A percentile compares a stretch with the other conserved stretches of the same genome.
These are phyloP conservation scores for Polypedilum vanderplanki DNA, from an alignment of 1,140 invertebrate species.

Conservation along the genomic window DNA sequence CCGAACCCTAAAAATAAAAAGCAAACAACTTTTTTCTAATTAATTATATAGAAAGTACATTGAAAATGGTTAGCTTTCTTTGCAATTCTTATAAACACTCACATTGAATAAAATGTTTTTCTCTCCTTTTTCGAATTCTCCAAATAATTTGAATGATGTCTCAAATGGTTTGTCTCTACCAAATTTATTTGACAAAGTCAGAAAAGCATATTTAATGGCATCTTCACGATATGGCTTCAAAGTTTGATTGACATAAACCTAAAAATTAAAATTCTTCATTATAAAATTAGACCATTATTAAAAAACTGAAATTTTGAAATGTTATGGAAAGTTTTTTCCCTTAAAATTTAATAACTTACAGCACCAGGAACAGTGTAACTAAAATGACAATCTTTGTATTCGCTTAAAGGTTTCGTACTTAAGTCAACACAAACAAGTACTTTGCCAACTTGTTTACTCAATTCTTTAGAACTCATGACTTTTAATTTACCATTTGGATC, in stretches of 20 bases:
- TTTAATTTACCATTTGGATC: slow-evolving; percentile 29
- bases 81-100: no score
- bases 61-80: no score
- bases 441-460: slow-evolving; percentile 38
- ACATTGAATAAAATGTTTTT: slow-evolving; percentile 39
- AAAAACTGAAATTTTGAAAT: no score
- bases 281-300: no score
- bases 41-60: no score
- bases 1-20: no score
- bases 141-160: slow-evolving; percentile 41
- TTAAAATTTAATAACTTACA: no score
- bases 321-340: no score
- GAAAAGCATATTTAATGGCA: slow-evolving; percentile 40
- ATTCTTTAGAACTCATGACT: slow-evolving; percentile 36
- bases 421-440: slow-evolving; percentile 37
- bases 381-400: slow-evolving; percentile 37
- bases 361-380: slow-evolving; percentile 38
- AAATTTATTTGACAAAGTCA: slow-evolving; percentile 38
- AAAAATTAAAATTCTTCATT: no score
- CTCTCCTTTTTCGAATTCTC: slow-evolving; percentile 36
- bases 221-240: slow-evolving; percentile 37
- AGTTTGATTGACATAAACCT: slow-evolving; percentile 34
- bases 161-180: slow-evolving; percentile 37
- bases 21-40: no score
- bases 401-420: slow-evolving; percentile 35